These are phyloP conservation scores for Molossus alvarezi DNA, from an alignment of 2,797 vertebrate species.

Conservation along the genomic window DNA sequence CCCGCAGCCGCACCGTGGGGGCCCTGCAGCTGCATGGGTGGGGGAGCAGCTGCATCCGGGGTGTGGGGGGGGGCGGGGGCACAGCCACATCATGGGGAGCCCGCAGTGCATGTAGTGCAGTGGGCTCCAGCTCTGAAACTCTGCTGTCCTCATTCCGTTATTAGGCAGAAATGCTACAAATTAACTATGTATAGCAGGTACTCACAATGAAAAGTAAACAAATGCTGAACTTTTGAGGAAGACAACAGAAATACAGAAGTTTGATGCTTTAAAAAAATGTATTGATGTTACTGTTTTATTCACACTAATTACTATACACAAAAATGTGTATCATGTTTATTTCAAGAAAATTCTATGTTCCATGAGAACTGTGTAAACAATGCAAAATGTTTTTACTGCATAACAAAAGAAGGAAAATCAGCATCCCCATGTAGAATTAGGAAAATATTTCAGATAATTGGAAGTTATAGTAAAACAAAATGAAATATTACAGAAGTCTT, in stretches of 20 bases:
- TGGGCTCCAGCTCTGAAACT: neutral
- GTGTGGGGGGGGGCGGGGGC: too few species aligned
- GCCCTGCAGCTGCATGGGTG: too few species aligned
- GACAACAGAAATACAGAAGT: constrained; percentile 77
- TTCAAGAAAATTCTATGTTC: constrained; percentile 83
- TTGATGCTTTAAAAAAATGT: constrained; percentile 76
- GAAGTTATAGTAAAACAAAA: constrained; percentile 77
- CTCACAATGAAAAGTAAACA: neutral
- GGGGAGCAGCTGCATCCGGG: too few species aligned
- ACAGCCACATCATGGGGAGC: too few species aligned
- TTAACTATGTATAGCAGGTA: neutral
- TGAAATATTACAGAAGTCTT: constrained; percentile 75
- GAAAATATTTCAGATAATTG: constrained; percentile 79
- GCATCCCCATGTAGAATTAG: constrained; percentile 74
- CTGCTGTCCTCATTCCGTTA: neutral
- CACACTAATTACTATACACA: constrained; percentile 83
- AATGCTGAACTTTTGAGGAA: constrained; percentile 58
- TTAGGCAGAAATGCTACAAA: neutral
- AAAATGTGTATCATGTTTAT: constrained; percentile 83
- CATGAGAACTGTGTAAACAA: constrained; percentile 84
- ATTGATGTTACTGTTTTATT: constrained; percentile 84
- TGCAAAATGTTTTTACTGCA: constrained; percentile 84
- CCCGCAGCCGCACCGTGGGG: too few species aligned
- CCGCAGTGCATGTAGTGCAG: fast-evolving
- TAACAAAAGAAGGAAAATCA: constrained; percentile 82